phyloP scores from a whole-genome alignment of 2,888 invertebrate species.

The Cataglyphis albicans region DNA sequence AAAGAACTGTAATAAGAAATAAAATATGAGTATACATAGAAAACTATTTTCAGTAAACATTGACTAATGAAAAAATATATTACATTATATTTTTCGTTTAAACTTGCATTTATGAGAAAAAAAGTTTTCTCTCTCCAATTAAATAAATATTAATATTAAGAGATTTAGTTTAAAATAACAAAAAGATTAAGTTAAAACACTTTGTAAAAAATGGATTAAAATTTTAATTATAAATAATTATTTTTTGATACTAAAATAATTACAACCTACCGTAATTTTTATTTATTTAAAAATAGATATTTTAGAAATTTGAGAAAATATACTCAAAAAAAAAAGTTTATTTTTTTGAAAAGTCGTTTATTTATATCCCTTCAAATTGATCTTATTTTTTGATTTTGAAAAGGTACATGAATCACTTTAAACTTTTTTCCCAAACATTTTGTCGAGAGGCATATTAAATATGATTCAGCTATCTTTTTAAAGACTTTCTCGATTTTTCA shows the following conservation, averaged over 20 bases:
- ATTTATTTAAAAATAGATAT: not conserved
- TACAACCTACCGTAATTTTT: not conserved
- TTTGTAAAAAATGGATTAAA: not conserved
- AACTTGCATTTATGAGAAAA: not conserved
- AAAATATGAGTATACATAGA: conserved; percentile 38
- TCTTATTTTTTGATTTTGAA: not conserved
- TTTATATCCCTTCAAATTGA: not conserved
- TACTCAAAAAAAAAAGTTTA: not conserved
- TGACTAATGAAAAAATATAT: conserved; percentile 26
- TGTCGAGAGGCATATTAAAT: not conserved
- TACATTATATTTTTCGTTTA: conserved; percentile 5
- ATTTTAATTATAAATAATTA: not conserved
- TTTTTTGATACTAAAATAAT: not conserved
- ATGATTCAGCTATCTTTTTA: not conserved
- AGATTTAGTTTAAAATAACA: not conserved
- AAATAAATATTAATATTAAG: conserved; percentile 21
- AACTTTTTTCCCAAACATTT: not conserved
- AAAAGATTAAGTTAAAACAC: too few species aligned
- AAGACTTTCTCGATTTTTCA: not conserved
- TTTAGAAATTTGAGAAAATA: not conserved
- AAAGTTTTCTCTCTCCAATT: not conserved
- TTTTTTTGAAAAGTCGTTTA: not conserved
- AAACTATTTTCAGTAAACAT: conserved; percentile 43
- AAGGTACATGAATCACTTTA: not conserved
- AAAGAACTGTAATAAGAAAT: conserved; percentile 15